phyloP scores from a whole-genome alignment of 2,113 vertebrate species.

The Tupaia tana region DNA sequence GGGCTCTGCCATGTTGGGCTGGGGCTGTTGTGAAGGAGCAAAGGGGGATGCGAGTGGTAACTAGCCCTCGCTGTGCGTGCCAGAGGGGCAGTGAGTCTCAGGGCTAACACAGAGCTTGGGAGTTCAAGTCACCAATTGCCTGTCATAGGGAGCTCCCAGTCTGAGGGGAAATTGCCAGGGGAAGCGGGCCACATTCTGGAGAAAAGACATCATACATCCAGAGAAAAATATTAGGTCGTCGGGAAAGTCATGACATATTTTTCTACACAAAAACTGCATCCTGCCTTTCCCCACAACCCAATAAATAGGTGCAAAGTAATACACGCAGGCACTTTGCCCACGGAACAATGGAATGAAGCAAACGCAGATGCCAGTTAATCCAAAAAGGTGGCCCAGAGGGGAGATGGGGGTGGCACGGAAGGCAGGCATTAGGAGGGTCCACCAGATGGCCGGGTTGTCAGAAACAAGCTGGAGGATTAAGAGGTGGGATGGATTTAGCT shows the following conservation, averaged over 20 bases:
- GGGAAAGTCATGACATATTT: too few relatives aligned
- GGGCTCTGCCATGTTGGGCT: not conserved
- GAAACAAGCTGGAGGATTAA: not conserved
- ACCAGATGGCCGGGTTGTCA: not conserved
- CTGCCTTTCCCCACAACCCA: too few relatives aligned
- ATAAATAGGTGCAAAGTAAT: not conserved
- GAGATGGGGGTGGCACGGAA: fast-evolving
- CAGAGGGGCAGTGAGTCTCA: not conserved
- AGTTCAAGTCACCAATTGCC: not conserved
- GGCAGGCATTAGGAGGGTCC: not conserved
- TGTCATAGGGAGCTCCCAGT: not conserved
- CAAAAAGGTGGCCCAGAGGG: not conserved
- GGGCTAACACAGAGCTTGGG: not conserved
- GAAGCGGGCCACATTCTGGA: not conserved
- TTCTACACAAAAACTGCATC: too few relatives aligned
- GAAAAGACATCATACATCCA: not conserved
- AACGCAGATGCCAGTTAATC: not conserved
- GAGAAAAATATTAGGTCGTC: not conserved
- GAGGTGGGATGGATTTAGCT: not conserved
- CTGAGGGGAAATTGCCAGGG: not conserved
- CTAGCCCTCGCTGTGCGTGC: not conserved
- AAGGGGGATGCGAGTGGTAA: too few relatives aligned
- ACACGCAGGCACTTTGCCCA: not conserved
- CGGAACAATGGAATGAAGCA: not conserved
- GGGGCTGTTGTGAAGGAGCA: not conserved